Percentiles rank a stretch among this genome's conserved stretches.
Conservation (phyloP, 1,140 invertebrate species). For the Halesus radiatus region DNA sequence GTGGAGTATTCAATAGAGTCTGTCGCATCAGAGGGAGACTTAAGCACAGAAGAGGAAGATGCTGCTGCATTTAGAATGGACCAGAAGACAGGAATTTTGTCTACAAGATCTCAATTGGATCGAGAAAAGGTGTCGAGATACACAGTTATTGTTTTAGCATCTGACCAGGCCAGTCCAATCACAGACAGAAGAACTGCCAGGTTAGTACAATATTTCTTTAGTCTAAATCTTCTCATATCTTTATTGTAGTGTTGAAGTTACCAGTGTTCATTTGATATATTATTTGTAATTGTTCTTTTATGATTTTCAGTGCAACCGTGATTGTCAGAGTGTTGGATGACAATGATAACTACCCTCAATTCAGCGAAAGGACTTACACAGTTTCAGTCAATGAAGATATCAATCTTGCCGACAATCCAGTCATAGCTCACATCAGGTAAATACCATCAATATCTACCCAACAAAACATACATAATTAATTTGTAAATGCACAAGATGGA, state of each 20-base stretch:
- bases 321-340: constrained; percentile 90
- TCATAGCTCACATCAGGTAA: constrained; percentile 86
- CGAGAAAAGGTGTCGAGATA: constrained; percentile 91
- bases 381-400: constrained; percentile 91
- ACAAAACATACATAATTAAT: too few relatives aligned
- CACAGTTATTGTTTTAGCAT: constrained; percentile 86
- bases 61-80: constrained; percentile 85
- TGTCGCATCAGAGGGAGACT: constrained; percentile 73
- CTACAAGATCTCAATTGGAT: constrained; percentile 87
- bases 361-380: constrained; percentile 89
- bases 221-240: too few relatives aligned
- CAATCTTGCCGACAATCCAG: constrained; percentile 84
- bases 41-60: constrained; percentile 63
- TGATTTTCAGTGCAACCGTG: constrained; percentile 78
- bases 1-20: constrained; percentile 85
- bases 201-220: constrained; percentile 56
- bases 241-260: too few relatives aligned
- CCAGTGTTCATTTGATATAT: too few relatives aligned
- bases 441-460: constrained; percentile 37
- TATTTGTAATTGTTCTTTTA: too few relatives aligned
- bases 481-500: too few relatives aligned
- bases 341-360: constrained; percentile 98
- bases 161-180: constrained; percentile 84
- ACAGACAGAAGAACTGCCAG: constrained; percentile 81
- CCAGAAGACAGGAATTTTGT: constrained; percentile 84